phyloP scores from a whole-genome alignment of 2,797 vertebrate genomes.

The Lacerta bilineata region DNA sequence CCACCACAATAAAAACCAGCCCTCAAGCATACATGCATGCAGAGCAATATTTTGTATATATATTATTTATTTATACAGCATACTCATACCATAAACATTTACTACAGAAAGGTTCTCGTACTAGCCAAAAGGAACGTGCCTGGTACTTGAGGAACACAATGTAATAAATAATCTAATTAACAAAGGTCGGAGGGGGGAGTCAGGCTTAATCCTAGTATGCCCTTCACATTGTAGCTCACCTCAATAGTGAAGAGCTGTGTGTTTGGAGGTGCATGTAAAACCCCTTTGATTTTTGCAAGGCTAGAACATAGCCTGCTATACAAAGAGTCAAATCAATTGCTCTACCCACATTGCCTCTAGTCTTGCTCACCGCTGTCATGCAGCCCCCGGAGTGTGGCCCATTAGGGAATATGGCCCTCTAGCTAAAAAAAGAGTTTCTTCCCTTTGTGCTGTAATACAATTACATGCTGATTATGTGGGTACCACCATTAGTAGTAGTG shows the following conservation, averaged over 20 bases:
- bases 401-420: no score
- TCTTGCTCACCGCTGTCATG: no score
- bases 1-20: neutral
- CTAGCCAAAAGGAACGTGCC: neutral
- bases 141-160: neutral
- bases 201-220: neutral
- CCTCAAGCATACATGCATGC: neutral
- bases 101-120: neutral
- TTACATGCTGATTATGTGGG: neutral
- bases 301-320: no score
- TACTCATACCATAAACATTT: neutral
- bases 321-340: no score
- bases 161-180: conserved; percentile 7
- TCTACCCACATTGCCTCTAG: no score
- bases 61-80: neutral
- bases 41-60: neutral
- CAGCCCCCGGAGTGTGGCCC: no score
- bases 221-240: neutral
- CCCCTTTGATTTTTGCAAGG: no score
- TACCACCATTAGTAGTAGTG: neutral
- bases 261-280: no score
- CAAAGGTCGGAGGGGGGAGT: neutral
- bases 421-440: no score
- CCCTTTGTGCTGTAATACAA: neutral
- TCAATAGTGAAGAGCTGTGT: neutral